Conservation (phyloP, 2,113 vertebrate genomes). For the Ictidomys tridecemlineatus region DNA sequence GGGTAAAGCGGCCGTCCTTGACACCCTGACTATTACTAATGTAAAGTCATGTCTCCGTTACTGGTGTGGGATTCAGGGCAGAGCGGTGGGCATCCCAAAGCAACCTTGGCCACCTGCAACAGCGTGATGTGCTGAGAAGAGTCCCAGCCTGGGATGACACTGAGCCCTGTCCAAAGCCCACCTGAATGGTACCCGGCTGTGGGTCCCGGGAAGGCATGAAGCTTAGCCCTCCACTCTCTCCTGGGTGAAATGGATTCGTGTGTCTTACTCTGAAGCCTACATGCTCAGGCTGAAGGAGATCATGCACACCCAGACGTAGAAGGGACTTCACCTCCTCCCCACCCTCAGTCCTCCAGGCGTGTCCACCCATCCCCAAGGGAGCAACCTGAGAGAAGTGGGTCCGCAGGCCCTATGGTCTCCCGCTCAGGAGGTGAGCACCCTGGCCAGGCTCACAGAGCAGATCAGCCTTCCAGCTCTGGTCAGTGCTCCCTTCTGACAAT, state of each 20-base stretch:
- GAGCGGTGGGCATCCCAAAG: background rate
- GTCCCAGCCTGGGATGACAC: accelerated
- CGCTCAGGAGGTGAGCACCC: background rate
- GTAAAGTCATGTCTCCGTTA: background rate
- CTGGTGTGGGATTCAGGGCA: background rate
- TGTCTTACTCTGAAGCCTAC: background rate
- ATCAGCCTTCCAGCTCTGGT: background rate
- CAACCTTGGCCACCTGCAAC: accelerated
- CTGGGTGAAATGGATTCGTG: background rate
- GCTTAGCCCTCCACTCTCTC: background rate
- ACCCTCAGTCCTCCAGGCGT: background rate
- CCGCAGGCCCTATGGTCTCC: accelerated
- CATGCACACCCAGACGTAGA: accelerated
- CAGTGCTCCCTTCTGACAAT: background rate
- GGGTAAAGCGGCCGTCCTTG: background rate
- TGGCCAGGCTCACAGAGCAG: background rate
- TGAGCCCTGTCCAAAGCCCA: background rate
- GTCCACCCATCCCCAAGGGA: background rate
- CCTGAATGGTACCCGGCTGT: background rate
- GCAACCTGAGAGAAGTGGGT: background rate
- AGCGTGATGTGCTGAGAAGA: background rate
- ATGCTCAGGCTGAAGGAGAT: background rate
- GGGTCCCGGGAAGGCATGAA: background rate
- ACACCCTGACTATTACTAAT: background rate
- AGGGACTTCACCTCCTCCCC: background rate